Evolutionary conservation across 1,140 invertebrate genomes (phyloP).

Genomic region (Drosophila kurseongensis): DNA sequence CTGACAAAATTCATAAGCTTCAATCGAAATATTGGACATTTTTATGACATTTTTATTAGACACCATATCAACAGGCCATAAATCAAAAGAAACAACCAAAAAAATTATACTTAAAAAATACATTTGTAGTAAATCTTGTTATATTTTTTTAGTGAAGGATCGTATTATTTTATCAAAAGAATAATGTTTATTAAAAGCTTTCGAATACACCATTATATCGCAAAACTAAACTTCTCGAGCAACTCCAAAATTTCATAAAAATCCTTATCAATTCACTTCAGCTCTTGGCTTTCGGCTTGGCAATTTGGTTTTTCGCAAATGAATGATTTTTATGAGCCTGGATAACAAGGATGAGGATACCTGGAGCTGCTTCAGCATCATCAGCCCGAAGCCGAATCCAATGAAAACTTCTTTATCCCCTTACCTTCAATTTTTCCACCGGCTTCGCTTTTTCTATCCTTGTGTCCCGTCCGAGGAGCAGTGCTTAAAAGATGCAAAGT

Average conservation of each 20-base stretch:
- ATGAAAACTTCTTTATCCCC: constrained; percentile 45
- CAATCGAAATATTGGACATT: constrained; percentile 20
- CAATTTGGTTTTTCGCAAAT: constrained; percentile 29
- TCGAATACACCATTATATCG: no score
- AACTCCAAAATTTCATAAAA: not conserved
- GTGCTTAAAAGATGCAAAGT: constrained; percentile 57
- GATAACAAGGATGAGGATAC: constrained; percentile 20
- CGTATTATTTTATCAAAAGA: no score
- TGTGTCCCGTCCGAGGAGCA: constrained; percentile 11
- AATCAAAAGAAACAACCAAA: constrained; percentile 9
- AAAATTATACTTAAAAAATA: constrained; percentile 1
- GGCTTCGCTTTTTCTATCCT: constrained; percentile 6
- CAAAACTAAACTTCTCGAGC: not conserved
- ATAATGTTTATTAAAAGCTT: no score
- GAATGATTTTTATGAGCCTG: constrained; percentile 50
- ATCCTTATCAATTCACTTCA: constrained; percentile 4
- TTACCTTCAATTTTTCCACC: constrained; percentile 24
- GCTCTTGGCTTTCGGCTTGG: not conserved
- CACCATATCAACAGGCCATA: constrained; percentile 16
- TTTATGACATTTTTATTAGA: constrained; percentile 31
- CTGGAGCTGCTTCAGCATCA: constrained; percentile 42
- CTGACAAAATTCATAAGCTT: constrained; percentile 42
- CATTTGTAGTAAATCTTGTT: not conserved
- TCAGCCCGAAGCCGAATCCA: constrained; percentile 46
- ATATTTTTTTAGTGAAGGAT: no score